A percentile compares a stretch with the other conserved stretches of the same genome.
These are phyloP conservation scores for Halocynthia aurantium DNA, from an alignment of 23 tunicate species.

Conservation along the genomic window DNA sequence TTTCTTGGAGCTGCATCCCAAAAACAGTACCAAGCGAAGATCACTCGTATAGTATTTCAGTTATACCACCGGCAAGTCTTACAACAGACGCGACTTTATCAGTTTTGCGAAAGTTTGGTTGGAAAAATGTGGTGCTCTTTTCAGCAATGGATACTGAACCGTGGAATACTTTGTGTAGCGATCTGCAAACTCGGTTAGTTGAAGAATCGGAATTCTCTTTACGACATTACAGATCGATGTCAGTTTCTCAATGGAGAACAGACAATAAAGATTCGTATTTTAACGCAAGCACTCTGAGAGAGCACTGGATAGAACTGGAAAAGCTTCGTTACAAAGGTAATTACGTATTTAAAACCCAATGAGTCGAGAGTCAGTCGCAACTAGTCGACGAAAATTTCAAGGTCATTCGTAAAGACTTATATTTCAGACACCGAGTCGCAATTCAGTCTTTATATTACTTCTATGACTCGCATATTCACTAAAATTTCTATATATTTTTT, in stretches of 20 bases:
- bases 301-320: neutral
- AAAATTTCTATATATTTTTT: neutral
- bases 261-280: neutral
- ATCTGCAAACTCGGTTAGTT: constrained; percentile 20
- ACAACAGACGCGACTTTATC: constrained; percentile 21
- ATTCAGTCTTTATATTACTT: neutral
- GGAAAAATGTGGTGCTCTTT: constrained; percentile 43
- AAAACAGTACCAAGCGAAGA: neutral
- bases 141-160: constrained; percentile 23
- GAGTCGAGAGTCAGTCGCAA: too few species aligned
- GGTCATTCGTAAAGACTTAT: too few species aligned
- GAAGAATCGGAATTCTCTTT: constrained; percentile 12
- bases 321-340: neutral
- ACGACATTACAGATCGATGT: constrained; percentile 22
- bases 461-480: neutral
- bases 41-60: neutral
- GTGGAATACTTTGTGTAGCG: constrained; percentile 28
- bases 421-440: neutral
- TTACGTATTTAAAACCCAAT: too few species aligned
- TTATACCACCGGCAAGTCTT: constrained; percentile 18
- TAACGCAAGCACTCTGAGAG: neutral
- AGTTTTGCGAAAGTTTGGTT: constrained; percentile 21
- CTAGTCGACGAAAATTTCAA: too few species aligned
- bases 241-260: too few species aligned
- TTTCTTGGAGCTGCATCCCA: constrained; percentile 35